Base-by-base conservation (phyloP, 2,888 invertebrate species). In the Platycnemis pennipes region DNA sequence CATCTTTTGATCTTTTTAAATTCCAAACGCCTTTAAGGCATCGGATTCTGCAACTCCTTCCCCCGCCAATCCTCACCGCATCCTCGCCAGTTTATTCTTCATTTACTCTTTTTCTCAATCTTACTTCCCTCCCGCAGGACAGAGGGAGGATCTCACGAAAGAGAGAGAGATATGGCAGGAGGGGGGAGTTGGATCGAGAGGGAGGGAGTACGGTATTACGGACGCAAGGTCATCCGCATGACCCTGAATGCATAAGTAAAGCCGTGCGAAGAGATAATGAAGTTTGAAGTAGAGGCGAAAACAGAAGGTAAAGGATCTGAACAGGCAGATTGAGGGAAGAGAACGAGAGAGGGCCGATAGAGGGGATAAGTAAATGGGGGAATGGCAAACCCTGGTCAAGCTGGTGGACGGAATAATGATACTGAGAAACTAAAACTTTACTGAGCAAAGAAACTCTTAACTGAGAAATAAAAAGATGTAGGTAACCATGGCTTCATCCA, bases 171-270 rank as follows among this genome's bases (percentile, higher is more conserved):
- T 63, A 63, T 7, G 3, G 63, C 0, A 1, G 63, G 63, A 26
- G 26, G 63, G 26, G 26, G n/a, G 4, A 49, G 49, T 3, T 11
- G 19, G 49, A 49, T n/a, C n/a, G n/a, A n/a, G n/a, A n/a, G 49
- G 19, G 49, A 49, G 5, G 49, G 46, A 31, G 49, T 31, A 49
- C 44, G 11, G 37, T 8, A 22, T 37, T 56, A 56, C 89, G 56
- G 22, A 37, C 22, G 11, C 56, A 89, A 89, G 89, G 89, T 89
- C 56, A 56, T 42, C 7, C 7, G 5, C 53, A 37, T 56, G 56
- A 89, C 56, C 89, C 56, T 56, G 89, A 89, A 89, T 89, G 89
- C 42, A 89, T 56, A 89, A 89, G 89, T 56, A 56, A 89, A 42
- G 42, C 42, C 42, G n/a, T 44, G 13, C 11, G 44, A 86, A n/a